phyloP scores from a whole-genome alignment of 2,888 invertebrate species.

The Sycophila texana region DNA sequence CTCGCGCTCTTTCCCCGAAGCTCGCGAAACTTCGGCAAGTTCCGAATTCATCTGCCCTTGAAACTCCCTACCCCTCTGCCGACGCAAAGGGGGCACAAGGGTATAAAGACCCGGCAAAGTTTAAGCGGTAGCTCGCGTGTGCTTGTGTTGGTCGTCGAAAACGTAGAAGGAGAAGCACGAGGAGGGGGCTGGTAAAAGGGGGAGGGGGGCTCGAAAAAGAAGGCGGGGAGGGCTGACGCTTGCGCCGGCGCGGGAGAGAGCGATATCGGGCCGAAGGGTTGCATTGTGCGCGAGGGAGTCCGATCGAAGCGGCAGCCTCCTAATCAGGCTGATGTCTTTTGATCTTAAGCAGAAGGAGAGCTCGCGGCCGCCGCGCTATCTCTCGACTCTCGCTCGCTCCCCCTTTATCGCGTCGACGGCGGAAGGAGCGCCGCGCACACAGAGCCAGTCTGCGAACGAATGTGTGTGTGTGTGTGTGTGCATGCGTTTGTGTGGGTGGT shows the following conservation, averaged over 20 bases:
- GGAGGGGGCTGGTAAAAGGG: too few species aligned
- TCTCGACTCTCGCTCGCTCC: not conserved
- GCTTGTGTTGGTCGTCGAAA: not conserved
- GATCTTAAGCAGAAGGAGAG: constrained; percentile 12
- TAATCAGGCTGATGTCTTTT: constrained; percentile 30
- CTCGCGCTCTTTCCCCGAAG: too few species aligned
- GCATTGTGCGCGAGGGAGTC: constrained; percentile 1
- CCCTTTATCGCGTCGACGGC: not conserved
- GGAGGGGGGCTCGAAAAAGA: not conserved
- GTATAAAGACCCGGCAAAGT: constrained; percentile 18
- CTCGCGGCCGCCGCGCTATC: not conserved
- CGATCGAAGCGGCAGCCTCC: constrained; percentile 19
- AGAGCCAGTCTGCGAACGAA: not conserved
- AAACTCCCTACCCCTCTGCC: not conserved
- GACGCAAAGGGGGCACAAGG: constrained; percentile 1
- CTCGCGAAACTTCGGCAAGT: not conserved
- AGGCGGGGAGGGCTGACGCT: not conserved
- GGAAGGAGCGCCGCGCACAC: too few species aligned
- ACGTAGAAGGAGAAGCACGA: too few species aligned
- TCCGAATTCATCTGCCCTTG: constrained; percentile 15
- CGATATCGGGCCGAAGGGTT: constrained; percentile 4
- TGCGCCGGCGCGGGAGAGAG: not conserved
- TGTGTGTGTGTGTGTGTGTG: too few species aligned
- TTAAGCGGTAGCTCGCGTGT: constrained; percentile 1
- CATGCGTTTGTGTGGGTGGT: too few species aligned